Evolutionary conservation across 2,888 invertebrate genomes (phyloP), one percentile per base, ranked within the genome.

Genomic region (Balanococcus diminutus): DNA sequence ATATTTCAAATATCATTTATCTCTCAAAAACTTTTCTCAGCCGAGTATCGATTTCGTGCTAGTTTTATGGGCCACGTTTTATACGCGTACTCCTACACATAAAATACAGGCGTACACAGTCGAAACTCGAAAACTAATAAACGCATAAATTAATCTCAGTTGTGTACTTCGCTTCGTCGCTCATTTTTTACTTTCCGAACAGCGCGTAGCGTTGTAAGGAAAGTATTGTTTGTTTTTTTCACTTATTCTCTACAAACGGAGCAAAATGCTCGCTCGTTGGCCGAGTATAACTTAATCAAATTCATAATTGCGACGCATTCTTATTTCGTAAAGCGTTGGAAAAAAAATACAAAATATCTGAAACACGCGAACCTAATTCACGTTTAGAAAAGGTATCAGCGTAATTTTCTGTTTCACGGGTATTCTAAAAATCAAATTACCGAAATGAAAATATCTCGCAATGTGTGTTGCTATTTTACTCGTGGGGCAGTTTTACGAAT

Each of bases 351-450:
- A 11, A 25, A 61, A 11, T 22, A 56, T 56, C 25, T 6, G 11
- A 67, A 67, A 28, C 16, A 28, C 28, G 22, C 28, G 67, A n/a
- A n/a, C n/a, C n/a, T 67, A 28, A 67, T 67, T 67, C 28, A 19
- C 28, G 28, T 28, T 56, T 56, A 56, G 19, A 79, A 79, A 36
- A 79, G 31, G 75, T 79, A 67, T 67, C 67, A 67, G 19, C 28
- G 75, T 79, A 79, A 79, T 79, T 79, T 79, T 79, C 36, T 67
- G 25, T 28, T 67, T 67, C 75, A 67, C 28, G 36, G 11, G 75
- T 79, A 79, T 79, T 79, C 28, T 36, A 36, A 79, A 79, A 79
- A 79, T 79, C 75, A 36, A 79, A 36, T 79, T 79, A 79, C 75
- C 19, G 19, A 79, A 16, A 79, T 79, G 75, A 36, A 79, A 79